Base-by-base conservation (phyloP, 2,113 vertebrate genomes). In the Zosterops pallidus region DNA sequence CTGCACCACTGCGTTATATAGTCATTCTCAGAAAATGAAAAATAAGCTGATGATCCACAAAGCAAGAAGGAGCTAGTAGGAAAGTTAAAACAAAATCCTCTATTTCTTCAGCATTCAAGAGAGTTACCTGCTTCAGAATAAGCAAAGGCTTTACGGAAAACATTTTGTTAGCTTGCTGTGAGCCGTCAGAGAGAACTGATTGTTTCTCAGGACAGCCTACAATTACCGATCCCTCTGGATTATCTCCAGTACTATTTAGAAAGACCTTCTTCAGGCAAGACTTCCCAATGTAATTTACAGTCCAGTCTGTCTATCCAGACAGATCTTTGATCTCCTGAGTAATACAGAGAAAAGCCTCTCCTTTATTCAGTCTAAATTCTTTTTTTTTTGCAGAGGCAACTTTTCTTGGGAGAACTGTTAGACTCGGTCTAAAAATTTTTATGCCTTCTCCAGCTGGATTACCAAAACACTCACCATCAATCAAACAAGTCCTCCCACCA, bases 191-290 rank as follows among this genome's bases (percentile, higher is more conserved):
- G 52, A 90, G 56, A 56, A 80, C 12, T 64, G 49, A 89, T 86
- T 77, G 41, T 75, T 92, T 93, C 31, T 83, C 60, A 71, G 60
- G 9, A 23, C 68, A 68, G 18, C 5, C 52, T 68, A 74, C 60
- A 90, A 76, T 55, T 94, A 41, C 64, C n/a, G 68, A 11, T 83
- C 22, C 25, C 24, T 78, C 52, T 88, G 87, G 42, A 62, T 93
- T 90, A n/a, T 74, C 47, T 83, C 39, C 50, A 88, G 46, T 52
- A 35, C 39, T 70, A 78, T 80, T 67, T 86, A 92, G 78, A 88
- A 91, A 93, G 47, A 44, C 78, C 52, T 89, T 95, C 82, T 81
- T 71, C 28, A 46, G 52, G 68, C 68, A 93, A 86, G 60, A 83
- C 20, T 72, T 90, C 31, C 65, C 52, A 75, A 35, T 26, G 60